Conservation (phyloP, 2,888 invertebrate genomes). For the Drosophila planitibia region DNA sequence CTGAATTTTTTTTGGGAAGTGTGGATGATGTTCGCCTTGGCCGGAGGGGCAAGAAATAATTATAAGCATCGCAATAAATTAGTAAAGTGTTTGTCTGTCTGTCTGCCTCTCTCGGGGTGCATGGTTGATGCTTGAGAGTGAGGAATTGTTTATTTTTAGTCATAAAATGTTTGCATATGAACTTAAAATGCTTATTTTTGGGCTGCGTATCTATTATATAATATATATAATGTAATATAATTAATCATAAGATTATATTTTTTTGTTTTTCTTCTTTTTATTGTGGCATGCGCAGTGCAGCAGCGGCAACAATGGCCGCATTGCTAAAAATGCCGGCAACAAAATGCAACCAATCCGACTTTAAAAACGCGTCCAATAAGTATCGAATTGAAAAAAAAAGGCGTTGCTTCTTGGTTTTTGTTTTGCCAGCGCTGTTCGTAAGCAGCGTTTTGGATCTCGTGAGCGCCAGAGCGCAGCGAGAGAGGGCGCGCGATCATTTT, state of each 20-base stretch:
- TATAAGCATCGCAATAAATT: conserved; percentile 69
- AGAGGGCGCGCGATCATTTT: conserved; percentile 35
- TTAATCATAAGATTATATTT: conserved; percentile 1
- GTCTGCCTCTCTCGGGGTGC: conserved; percentile 6
- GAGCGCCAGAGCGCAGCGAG: conserved; percentile 21
- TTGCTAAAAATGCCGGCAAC: conserved; percentile 44
- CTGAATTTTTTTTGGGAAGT: conserved; percentile 43
- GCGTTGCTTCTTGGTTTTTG: conserved; percentile 73
- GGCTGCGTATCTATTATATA: conserved; percentile 21
- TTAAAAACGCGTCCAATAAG: conserved; percentile 15
- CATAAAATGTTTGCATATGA: conserved; percentile 70
- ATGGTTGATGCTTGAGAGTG: conserved; percentile 28
- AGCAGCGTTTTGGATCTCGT: conserved; percentile 59
- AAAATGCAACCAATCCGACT: conserved; percentile 27
- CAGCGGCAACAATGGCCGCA: conserved; percentile 33
- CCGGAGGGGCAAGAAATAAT: conserved; percentile 32
- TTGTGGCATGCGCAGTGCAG: conserved; percentile 63
- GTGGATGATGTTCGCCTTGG: conserved; percentile 61
- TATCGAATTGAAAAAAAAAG: conserved; percentile 38
- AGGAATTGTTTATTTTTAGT: conserved; percentile 73
- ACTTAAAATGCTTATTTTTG: conserved; percentile 61
- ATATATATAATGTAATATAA: background rate
- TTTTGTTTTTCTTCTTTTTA: background rate
- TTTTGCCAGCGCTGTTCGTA: conserved; percentile 77
- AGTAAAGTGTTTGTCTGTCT: conserved; percentile 36